Percentiles rank a stretch among this genome's conserved stretches.
phyloP scores from a whole-genome alignment of 2,113 vertebrate genomes.

The Macroglossus sobrinus region DNA sequence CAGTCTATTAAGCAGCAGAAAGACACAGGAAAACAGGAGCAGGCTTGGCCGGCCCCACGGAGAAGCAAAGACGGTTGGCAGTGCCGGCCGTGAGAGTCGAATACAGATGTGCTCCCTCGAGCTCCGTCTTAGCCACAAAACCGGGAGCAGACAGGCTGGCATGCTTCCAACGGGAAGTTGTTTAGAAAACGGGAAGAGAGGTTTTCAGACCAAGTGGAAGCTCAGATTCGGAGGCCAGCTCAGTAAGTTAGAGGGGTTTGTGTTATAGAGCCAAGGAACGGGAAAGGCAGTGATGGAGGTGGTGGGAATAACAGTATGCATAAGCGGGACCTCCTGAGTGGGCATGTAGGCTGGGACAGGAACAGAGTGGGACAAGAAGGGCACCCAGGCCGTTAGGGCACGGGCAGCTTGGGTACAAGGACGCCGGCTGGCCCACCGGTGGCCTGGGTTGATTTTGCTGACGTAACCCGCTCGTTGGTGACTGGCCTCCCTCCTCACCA shows the following conservation, averaged over 20 bases:
- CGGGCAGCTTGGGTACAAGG: background rate
- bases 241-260: background rate
- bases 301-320: background rate
- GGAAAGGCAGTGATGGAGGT: background rate
- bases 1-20: background rate
- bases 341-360: background rate
- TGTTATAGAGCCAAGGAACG: background rate
- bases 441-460: background rate
- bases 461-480: background rate
- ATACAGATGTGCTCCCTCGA: background rate
- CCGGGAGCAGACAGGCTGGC: background rate
- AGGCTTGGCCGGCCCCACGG: background rate
- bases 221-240: background rate
- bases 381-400: rapidly evolving
- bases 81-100: background rate
- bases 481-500: background rate
- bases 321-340: background rate
- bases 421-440: rapidly evolving
- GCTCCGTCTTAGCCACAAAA: background rate
- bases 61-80: background rate
- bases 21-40: background rate
- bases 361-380: background rate
- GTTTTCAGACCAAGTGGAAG: background rate
- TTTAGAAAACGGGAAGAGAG: background rate
- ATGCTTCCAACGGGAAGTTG: background rate